These are phyloP conservation scores for Apodemus speciosus DNA, from an alignment of 2,113 vertebrate species.

Conservation along the genomic window DNA sequence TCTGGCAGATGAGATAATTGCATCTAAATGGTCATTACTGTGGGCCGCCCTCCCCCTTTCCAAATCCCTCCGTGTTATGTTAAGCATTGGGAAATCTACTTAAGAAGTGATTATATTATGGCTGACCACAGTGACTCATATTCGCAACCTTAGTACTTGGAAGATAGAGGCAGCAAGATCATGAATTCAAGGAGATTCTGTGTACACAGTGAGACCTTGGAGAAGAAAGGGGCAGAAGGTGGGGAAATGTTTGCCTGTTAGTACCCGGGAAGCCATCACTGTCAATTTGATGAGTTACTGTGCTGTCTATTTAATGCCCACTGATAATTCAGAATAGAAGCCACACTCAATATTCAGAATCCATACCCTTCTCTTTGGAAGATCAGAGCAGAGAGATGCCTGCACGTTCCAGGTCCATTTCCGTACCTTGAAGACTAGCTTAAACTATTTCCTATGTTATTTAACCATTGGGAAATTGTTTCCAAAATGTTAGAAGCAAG, in stretches of 20 bases:
- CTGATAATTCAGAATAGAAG: constrained; percentile 26
- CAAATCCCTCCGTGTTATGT: constrained; percentile 32
- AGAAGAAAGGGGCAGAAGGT: not conserved
- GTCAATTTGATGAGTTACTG: not conserved
- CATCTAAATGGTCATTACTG: constrained; percentile 26
- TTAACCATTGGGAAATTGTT: not conserved
- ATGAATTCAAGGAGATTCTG: not conserved
- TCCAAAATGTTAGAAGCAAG: not conserved
- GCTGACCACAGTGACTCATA: too few species aligned
- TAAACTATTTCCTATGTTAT: constrained; percentile 29
- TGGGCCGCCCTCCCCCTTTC: not conserved
- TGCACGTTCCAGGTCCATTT: not conserved
- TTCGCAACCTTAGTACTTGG: too few species aligned
- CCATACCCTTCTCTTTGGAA: not conserved
- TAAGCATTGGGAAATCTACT: constrained; percentile 45
- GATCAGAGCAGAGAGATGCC: not conserved
- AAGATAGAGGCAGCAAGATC: not conserved
- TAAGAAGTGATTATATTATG: not conserved
- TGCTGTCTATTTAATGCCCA: not conserved
- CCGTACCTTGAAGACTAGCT: not conserved
- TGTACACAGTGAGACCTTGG: not conserved
- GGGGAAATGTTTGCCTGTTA: not conserved
- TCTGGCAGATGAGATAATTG: constrained; percentile 27
- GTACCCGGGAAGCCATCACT: not conserved
- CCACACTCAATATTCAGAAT: not conserved